Conservation (phyloP, 2,113 vertebrate genomes). For the Tyto alba region DNA sequence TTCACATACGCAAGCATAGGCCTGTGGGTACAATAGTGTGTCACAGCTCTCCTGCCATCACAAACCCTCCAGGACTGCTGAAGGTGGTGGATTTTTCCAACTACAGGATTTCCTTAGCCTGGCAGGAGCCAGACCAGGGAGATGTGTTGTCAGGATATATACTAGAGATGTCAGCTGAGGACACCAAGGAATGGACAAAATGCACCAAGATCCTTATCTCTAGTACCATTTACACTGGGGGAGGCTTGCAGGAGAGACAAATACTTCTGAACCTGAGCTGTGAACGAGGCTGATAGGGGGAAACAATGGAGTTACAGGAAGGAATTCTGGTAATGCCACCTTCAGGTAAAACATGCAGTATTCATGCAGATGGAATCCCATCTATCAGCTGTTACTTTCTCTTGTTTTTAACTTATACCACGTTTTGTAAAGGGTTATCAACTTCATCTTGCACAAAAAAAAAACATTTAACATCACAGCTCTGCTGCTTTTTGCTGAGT, state of each 20-base stretch:
- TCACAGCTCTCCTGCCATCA: background rate
- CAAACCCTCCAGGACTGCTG: constrained; percentile 68
- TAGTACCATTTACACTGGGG: constrained; percentile 55
- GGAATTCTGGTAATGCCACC: constrained; percentile 61
- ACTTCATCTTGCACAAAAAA: background rate
- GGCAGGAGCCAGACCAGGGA: constrained; percentile 47
- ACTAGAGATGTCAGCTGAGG: constrained; percentile 58
- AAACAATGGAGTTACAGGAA: constrained; percentile 52
- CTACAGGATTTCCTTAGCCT: constrained; percentile 69
- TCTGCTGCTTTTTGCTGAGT: background rate
- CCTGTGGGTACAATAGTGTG: background rate
- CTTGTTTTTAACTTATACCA: background rate
- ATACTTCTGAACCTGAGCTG: constrained; percentile 60
- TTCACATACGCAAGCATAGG: background rate
- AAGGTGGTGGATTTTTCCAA: constrained; percentile 67
- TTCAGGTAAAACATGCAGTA: constrained; percentile 55
- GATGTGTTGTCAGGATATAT: constrained; percentile 62
- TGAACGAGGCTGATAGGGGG: constrained; percentile 65
- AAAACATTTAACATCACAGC: background rate
- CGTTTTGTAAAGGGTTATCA: background rate
- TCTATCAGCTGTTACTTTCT: background rate
- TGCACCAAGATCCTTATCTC: constrained; percentile 61
- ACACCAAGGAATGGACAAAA: constrained; percentile 68
- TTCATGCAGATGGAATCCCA: background rate
- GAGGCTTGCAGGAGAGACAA: constrained; percentile 65